phyloP scores from a whole-genome alignment of 2,113 vertebrate species.

The Crotophaga sulcirostris region DNA sequence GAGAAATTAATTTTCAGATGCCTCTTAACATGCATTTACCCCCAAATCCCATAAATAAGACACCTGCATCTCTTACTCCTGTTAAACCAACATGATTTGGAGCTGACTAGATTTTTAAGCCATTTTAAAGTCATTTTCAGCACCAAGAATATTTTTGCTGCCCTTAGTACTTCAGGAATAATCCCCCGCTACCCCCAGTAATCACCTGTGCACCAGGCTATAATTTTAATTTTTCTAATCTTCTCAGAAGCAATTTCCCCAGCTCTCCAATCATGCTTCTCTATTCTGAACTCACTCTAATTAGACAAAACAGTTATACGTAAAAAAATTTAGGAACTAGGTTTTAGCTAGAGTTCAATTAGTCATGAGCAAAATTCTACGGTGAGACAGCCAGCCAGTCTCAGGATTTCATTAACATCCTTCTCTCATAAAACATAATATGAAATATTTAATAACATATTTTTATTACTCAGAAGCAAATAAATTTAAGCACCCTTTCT shows the following conservation, averaged over 20 bases:
- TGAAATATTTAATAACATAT: not conserved
- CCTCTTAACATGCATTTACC: not conserved
- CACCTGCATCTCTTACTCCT: not conserved
- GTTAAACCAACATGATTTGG: not conserved
- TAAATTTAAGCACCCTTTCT: not conserved
- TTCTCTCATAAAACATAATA: not conserved
- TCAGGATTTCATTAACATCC: not conserved
- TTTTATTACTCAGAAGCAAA: not conserved
- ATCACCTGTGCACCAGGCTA: not conserved
- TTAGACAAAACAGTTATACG: not conserved
- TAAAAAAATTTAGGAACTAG: not conserved
- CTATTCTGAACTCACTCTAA: not conserved
- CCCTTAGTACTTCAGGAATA: not conserved
- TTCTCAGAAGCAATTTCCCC: not conserved
- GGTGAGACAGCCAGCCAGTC: not conserved
- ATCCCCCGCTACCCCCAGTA: not conserved
- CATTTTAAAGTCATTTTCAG: not conserved
- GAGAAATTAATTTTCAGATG: not conserved
- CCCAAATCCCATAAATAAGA: not conserved
- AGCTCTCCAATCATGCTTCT: not conserved
- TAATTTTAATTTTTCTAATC: slow-evolving; percentile 30
- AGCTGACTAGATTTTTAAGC: not conserved
- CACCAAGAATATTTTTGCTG: not conserved
- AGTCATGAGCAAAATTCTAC: not conserved
- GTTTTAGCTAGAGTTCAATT: not conserved